phyloP scores from a whole-genome alignment of 2,797 vertebrate species.

The Pogoniulus pusillus region DNA sequence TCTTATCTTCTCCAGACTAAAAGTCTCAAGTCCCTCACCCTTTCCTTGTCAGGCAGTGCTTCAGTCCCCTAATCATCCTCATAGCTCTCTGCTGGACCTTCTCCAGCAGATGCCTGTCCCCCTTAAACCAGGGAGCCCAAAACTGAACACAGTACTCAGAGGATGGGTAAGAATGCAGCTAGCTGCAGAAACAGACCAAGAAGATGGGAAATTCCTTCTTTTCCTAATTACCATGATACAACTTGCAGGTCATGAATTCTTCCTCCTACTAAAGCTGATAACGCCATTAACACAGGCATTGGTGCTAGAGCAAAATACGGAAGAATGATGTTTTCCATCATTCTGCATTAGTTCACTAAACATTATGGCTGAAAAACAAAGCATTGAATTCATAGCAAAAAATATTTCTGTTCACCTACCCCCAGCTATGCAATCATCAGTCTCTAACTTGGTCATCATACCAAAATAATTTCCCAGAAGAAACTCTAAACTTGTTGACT shows the following conservation, averaged over 20 bases:
- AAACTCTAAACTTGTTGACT: not conserved
- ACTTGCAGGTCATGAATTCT: not conserved
- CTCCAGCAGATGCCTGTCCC: too few relatives aligned
- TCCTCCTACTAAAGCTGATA: not conserved
- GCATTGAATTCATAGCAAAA: not conserved
- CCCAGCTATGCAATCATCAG: not conserved
- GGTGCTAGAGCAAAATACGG: not conserved
- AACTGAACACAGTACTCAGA: too few relatives aligned
- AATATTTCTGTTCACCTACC: not conserved
- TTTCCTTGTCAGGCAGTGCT: too few relatives aligned
- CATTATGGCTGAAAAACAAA: not conserved
- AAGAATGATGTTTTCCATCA: not conserved
- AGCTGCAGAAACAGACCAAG: not conserved
- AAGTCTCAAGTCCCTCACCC: too few relatives aligned
- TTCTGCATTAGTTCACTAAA: not conserved
- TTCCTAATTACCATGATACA: not conserved
- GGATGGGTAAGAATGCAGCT: not conserved
- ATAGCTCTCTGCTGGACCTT: too few relatives aligned
- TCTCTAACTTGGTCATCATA: not conserved
- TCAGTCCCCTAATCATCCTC: too few relatives aligned
- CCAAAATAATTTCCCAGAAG: not conserved
- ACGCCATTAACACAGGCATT: not conserved
- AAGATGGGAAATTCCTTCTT: not conserved
- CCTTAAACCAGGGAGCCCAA: too few relatives aligned
- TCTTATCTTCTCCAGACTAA: too few relatives aligned